These are phyloP conservation scores for Chaunax sp. DNA, from an alignment of 2,797 vertebrate genomes.

Conservation along the genomic window DNA sequence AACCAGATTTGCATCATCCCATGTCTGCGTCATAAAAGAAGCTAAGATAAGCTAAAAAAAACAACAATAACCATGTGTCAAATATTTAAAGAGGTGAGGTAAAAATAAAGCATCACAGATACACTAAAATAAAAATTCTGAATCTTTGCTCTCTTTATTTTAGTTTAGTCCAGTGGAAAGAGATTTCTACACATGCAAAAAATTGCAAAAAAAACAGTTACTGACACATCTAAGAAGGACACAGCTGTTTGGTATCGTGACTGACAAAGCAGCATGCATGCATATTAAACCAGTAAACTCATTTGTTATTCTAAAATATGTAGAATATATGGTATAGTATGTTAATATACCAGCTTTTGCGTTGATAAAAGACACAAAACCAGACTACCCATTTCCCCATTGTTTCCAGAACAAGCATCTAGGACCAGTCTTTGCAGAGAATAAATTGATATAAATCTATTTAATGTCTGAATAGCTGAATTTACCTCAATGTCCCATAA, in stretches of 20 bases:
- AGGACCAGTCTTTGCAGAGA: background rate
- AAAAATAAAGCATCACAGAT: background rate
- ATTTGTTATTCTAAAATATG: background rate
- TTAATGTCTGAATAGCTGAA: background rate
- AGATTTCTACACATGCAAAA: no score
- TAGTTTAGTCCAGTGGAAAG: background rate
- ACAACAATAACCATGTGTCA: background rate
- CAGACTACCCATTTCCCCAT: background rate
- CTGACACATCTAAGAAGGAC: no score
- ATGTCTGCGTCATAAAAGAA: slow-evolving; percentile 7
- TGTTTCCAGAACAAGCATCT: background rate
- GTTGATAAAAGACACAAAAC: background rate
- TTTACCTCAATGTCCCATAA: background rate
- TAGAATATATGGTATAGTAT: background rate
- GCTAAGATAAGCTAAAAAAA: slow-evolving; percentile 8
- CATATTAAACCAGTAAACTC: no score
- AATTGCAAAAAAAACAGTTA: no score
- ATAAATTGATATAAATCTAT: background rate
- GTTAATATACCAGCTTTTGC: background rate
- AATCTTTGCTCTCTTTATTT: background rate
- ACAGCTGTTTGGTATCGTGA: no score
- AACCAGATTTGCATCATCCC: slow-evolving; percentile 14
- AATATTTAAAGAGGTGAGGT: background rate
- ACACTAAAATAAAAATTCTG: background rate
- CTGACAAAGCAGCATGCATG: no score